Base-by-base conservation (phyloP, 2,888 invertebrate species). In the Drosophila setosimentum region DNA sequence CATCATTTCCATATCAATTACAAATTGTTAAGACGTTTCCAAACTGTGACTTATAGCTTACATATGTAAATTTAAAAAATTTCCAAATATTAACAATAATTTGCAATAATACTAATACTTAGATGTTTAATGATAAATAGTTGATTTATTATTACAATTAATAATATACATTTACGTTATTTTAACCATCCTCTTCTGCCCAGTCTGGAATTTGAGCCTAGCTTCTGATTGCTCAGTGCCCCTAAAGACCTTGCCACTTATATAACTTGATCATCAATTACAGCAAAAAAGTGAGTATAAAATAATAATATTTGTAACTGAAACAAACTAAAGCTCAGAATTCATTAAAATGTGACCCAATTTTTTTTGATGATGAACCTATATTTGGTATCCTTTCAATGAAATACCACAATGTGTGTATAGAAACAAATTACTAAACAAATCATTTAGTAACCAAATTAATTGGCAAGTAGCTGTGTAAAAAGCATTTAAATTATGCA, bases 401-500 rank as follows among this genome's bases (percentile, higher is more conserved):
- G 8, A 24, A 54, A 3, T 45, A 21, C n/a, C 40, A n/a, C 29
- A 42, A 27, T 71, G 40, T 27, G 4, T 50, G 40, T 61, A 59
- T 55, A 49, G 55, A 54, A 60, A 74, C 80, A 73, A 85, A 85
- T 79, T 73, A 61, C 64, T 50, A 73, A 76, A 82, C 71, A 83
- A 80, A 77, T 69, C 71, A 85, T 80, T 82, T 73, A 60, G 33
- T 71, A 65, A 68, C 68, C 55, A 74, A 83, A 87, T 79, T 84
- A 81, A 83, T 81, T 71, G 69, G 63, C 71, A 68, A 68, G 73
- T 69, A 57, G 79, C 69, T 33, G 68, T 21, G 66, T 67, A 82
- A 67, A 77, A 67, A 60, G 57, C 77, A 58, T 73, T 77, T 81
- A 76, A 83, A 73, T 84, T 83, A 87, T 84, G 78, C 72, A 87